Evolutionary conservation across 2,113 vertebrate species (phyloP), one percentile per base, ranked within the genome.

Genomic region (Drymodes brunneopygia): DNA sequence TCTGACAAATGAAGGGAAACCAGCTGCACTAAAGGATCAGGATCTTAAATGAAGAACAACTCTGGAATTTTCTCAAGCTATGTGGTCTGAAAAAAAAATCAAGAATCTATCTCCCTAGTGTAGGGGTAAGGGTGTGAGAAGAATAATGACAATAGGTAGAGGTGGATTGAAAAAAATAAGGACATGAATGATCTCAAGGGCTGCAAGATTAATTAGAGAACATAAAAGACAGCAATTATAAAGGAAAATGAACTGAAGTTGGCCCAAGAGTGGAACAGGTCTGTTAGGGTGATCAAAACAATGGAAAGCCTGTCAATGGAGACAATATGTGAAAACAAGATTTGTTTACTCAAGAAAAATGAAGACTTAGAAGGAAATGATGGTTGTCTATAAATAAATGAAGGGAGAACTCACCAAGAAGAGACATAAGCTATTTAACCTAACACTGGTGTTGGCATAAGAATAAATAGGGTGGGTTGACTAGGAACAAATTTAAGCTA

Each of bases 281-380:
- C 48, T 81, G 29, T 87, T 56, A 81, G 24, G 24, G 13, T 69
- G 53, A 80, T 61, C 70, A 75, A 72, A 81, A 75, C 0, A 0
- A 69, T 0, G 0, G 29, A 88, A 95, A 90, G 11, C 22, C 22
- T 85, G 36, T 67, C 44, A 69, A 4, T 27, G 1, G 23, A 87
- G 53, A 88, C 8, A 23, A 75, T n/a, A 31, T 72, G 25, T 82
- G 53, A 91, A 93, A 93, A 85, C 38, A 72, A 81, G 8, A 1
- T 72, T 82, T 93, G 62, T 94, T 90, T 94, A 86, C 48, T 8
- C 9, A 53, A 69, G 45, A 92, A 95, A 86, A 95, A 93, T 42
- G n/a, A 93, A 80, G 48, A 85, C 48, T 87, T 74, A 82, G 70
- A 93, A 85, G 13, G 28, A 64, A 88, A 88, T 70, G 84, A 81